Evolutionary conservation across 2,888 invertebrate species (phyloP), one percentile per base, ranked within the genome.

Genomic region (Macrosoma leucophasiata): DNA sequence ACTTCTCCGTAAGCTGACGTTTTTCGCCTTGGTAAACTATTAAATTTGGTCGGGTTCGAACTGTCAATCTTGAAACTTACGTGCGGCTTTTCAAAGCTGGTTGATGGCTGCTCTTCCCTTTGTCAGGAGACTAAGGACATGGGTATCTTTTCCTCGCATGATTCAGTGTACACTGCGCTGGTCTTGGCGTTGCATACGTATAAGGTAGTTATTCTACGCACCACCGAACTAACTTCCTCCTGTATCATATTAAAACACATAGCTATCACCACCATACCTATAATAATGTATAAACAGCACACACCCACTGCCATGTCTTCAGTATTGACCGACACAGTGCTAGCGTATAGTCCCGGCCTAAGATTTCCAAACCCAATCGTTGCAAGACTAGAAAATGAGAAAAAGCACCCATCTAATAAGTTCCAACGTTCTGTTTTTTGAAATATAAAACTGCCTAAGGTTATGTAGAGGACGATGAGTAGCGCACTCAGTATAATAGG

Each of bases 381-480:
- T 13, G 93, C 92, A 42, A 90, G 78, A 40, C 89, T 91, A 10
- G 92, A 91, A 70, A 93, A 92, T 53, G 92, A 92, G 63, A 93
- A 93, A 66, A 91, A 92, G 41, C 91, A 87, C 17, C 96, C 96
- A 60, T 97, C 97, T 31, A 97, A 84, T 21, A 94, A 88, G 39
- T 90, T 91, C 98, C 98, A 98, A 49, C 90, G 89, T 70, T 98
- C 98, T 63, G 97, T 91, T 32, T 92, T 87, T 41, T 93, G 91
- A 73, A 98, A 98, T 46, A 98, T 86, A 39, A 94, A 84, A 1
- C 97, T 94, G 8, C 98, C 98, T 18, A 94, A 90, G 37, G 92
- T 91, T 55, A 98, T 89, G 74, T 98, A 98, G 48, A 91, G 87
- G 27, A 94, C 85, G 56, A 98, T 90, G 23, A 97, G 91, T 48